phyloP scores from a whole-genome alignment of 37 sponge, comb jelly and placozoan genomes.

The Beroe ovata region DNA sequence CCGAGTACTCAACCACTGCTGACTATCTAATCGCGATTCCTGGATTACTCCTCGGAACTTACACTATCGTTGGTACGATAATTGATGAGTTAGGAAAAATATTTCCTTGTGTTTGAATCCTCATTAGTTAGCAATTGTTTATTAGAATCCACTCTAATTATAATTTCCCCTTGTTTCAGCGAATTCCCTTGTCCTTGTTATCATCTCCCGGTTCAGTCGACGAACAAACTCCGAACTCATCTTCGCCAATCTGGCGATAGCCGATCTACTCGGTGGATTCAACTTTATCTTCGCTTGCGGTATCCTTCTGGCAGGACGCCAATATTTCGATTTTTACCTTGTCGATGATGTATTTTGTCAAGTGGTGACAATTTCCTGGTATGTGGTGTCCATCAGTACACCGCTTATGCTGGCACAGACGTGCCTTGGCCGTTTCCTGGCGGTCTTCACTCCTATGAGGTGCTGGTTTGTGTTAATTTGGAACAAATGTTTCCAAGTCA shows the following conservation, averaged over 20 bases:
- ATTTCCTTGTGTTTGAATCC: too few relatives aligned
- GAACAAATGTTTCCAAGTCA: too few relatives aligned
- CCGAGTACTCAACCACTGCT: slow-evolving; percentile 18
- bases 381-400: not conserved
- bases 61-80: slow-evolving; percentile 11
- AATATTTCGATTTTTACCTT: not conserved
- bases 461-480: too few relatives aligned
- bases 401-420: slow-evolving; percentile 38
- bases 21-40: not conserved
- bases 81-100: too few relatives aligned
- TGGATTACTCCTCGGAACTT: slow-evolving; percentile 13
- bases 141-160: too few relatives aligned
- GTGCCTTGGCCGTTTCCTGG: slow-evolving; percentile 11
- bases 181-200: not conserved
- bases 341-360: slow-evolving; percentile 48
- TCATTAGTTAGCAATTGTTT: too few relatives aligned
- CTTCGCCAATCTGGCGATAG: slow-evolving; percentile 18
- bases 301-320: slow-evolving; percentile 4
- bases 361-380: slow-evolving; percentile 26
- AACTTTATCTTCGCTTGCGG: slow-evolving; percentile 18
- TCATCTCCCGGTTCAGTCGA: slow-evolving; percentile 13
- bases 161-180: slow-evolving; percentile 26
- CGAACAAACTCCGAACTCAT: slow-evolving; percentile 41
- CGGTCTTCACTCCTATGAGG: slow-evolving; percentile 53
- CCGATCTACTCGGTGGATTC: slow-evolving; percentile 10